Base-by-base conservation (phyloP, 2,797 vertebrate species). In the Spheniscus humboldti region DNA sequence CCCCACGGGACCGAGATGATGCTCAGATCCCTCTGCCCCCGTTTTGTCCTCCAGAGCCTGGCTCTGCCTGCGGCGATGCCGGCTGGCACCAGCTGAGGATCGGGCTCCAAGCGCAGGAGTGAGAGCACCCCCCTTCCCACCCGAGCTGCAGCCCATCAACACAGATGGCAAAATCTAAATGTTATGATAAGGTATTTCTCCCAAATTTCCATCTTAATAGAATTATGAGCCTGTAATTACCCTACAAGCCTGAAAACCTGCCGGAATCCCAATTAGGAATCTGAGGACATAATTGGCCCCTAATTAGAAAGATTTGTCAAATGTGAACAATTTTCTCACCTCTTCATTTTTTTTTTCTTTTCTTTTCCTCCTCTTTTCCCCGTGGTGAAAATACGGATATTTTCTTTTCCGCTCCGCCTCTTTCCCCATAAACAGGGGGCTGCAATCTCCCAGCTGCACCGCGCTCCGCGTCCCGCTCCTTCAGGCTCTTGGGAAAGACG, bases 261-360 rank as follows among this genome's bases (percentile, higher is more conserved):
- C 97, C 76, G 97, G 97, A 97, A 97, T 97, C 98, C 97, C 97
- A 97, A 94, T 97, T 97, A 98, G 95, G 95, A 97, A 97, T 97
- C 97, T 93, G 96, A 98, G 95, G 97, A 97, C 95, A 96, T 98
- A 98, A 98, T 94, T 98, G 97, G 97, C 94, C 97, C 96, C 97
- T 98, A 98, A 98, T 98, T 98, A 98, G 97, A 97, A 98, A 98
- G 97, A 97, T 97, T 97, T 98, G 97, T 97, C 97, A 98, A 97
- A 97, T n/a, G 92, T 4, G 97, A 97, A 95, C 92, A 95, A 95
- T 97, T 96, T 97, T 94, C 96, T 97, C 92, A 90, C 72, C 90
- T 97, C 82, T 94, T 88, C 22, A 28, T 92, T 81, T 85, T 52
- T 86, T 88, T 67, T 43, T 25, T 13, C 37, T 62, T 77, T 86